phyloP scores from a whole-genome alignment of 1,140 invertebrate species.

The Drosophila parabipectinata region DNA sequence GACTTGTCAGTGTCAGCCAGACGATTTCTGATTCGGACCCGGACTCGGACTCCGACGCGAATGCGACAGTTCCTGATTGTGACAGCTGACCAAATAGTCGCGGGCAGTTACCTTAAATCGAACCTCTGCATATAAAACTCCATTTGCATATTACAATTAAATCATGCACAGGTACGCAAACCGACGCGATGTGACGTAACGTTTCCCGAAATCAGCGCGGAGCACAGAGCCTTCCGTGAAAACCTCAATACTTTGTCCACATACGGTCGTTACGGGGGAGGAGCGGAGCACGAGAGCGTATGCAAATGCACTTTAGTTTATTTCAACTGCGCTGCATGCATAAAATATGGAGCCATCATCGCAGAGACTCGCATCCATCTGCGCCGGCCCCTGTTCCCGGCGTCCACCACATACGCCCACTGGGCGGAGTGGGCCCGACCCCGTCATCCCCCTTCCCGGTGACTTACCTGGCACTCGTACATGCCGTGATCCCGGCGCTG shows the following conservation, averaged over 20 bases:
- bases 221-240: slow-evolving; percentile 26
- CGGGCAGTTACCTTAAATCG: slow-evolving; percentile 52
- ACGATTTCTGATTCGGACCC: not conserved
- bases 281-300: slow-evolving; percentile 51
- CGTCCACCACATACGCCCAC: not conserved
- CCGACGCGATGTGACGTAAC: slow-evolving; percentile 49
- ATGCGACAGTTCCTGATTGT: slow-evolving; percentile 3
- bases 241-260: slow-evolving; percentile 58
- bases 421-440: not conserved
- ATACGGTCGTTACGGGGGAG: not conserved
- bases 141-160: slow-evolving; percentile 81
- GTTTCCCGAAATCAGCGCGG: slow-evolving; percentile 63
- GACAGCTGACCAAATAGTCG: slow-evolving; percentile 27
- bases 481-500: slow-evolving; percentile 95
- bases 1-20: slow-evolving; percentile 43
- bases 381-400: not conserved
- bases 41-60: not conserved
- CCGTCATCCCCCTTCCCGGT: not conserved
- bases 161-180: slow-evolving; percentile 60
- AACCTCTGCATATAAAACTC: slow-evolving; percentile 36
- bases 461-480: slow-evolving; percentile 96
- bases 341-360: slow-evolving; percentile 64
- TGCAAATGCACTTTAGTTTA: slow-evolving; percentile 79
- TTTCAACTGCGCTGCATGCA: slow-evolving; percentile 77
- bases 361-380: not conserved